Percentiles rank a stretch among this genome's conserved stretches.
Conservation (phyloP, 2,113 vertebrate genomes). For the Lepus timidus region DNA sequence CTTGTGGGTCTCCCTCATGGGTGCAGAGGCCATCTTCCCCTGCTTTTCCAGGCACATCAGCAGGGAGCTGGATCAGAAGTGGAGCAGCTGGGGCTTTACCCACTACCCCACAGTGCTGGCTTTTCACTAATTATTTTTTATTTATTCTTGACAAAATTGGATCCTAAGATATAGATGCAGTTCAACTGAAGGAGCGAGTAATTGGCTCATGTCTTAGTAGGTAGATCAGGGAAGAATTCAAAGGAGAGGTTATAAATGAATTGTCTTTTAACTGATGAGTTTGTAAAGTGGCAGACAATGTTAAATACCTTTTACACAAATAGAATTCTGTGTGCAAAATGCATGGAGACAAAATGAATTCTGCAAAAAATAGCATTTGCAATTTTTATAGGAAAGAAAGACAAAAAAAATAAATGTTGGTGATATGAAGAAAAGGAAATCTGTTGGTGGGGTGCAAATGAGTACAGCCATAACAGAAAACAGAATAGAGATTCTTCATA, state of each 20-base stretch:
- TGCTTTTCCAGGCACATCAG: too few relatives aligned
- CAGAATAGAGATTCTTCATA: too few relatives aligned
- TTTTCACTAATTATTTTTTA: background rate
- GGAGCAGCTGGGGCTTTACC: too few relatives aligned
- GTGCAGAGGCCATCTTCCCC: too few relatives aligned
- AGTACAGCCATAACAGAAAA: too few relatives aligned
- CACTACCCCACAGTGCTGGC: too few relatives aligned
- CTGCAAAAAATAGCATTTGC: background rate
- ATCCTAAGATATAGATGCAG: background rate
- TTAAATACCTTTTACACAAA: slow-evolving; percentile 16
- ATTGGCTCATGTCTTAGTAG: background rate
- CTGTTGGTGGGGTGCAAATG: too few relatives aligned
- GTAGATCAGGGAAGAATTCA: background rate
- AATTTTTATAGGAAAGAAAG: background rate
- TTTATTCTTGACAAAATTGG: slow-evolving; percentile 2
- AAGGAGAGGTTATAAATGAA: background rate
- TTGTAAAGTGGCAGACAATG: slow-evolving; percentile 1
- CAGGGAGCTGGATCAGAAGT: too few relatives aligned
- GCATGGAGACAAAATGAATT: background rate
- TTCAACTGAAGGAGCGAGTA: slow-evolving; percentile 22
- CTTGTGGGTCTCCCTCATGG: too few relatives aligned
- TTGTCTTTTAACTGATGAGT: background rate
- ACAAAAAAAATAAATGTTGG: background rate
- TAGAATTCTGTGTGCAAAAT: background rate
- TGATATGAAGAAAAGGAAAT: background rate